A percentile compares a stretch with the other conserved stretches of the same genome.
phyloP scores from a whole-genome alignment of 2,797 vertebrate species.

The Eospalax fontanierii region DNA sequence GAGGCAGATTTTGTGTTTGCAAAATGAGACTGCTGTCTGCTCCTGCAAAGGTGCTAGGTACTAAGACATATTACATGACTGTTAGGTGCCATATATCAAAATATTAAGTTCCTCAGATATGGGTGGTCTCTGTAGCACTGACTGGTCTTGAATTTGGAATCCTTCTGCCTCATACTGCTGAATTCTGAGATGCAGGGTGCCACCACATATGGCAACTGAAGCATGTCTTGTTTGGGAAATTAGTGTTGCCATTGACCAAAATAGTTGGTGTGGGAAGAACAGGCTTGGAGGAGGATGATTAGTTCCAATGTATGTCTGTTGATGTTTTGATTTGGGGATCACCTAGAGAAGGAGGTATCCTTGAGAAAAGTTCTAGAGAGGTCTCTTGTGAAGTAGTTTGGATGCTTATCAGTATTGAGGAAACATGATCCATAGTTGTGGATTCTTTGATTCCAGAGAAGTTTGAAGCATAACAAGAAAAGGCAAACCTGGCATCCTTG shows the following conservation, averaged over 20 bases:
- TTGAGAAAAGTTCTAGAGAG: slow-evolving; percentile 52
- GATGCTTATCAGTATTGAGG: slow-evolving; percentile 24
- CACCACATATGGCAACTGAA: background rate
- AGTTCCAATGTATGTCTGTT: background rate
- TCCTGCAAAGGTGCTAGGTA: background rate
- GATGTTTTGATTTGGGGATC: slow-evolving; percentile 21
- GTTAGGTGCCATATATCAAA: background rate
- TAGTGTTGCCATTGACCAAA: slow-evolving; percentile 3
- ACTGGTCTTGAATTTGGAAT: background rate
- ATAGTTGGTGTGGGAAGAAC: background rate
- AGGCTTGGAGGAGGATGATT: background rate
- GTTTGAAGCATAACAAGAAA: slow-evolving; percentile 29
- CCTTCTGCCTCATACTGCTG: background rate
- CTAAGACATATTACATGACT: background rate
- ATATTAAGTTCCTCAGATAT: slow-evolving; percentile 36
- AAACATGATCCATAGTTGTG: background rate
- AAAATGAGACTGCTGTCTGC: slow-evolving; percentile 48
- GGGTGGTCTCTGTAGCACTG: background rate
- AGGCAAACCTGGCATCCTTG: background rate
- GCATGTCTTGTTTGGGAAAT: slow-evolving; percentile 52
- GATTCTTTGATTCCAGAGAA: slow-evolving; percentile 64
- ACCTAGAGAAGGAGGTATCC: background rate
- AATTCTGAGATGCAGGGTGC: background rate
- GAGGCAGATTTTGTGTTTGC: background rate
- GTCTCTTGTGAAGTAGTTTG: slow-evolving; percentile 17